Percentiles rank a stretch among this genome's conserved stretches.
phyloP scores from a whole-genome alignment of 2,888 invertebrate genomes.

The Myathropa florea region DNA sequence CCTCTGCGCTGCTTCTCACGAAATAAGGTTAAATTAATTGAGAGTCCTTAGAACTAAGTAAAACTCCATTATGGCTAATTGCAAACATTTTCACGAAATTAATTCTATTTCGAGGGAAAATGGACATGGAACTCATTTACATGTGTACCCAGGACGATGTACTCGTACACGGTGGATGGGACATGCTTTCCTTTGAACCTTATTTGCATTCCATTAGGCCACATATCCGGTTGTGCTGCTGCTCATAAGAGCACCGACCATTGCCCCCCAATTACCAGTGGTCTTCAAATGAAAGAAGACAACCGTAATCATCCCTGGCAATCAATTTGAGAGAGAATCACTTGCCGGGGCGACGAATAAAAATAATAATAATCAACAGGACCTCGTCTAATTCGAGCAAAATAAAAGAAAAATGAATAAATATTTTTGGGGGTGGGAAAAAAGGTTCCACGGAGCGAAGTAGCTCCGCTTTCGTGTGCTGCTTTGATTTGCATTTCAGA shows the following conservation, averaged over 20 bases:
- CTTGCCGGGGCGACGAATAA: conserved; percentile 13
- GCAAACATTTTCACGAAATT: conserved; percentile 63
- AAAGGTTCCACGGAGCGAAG: background rate
- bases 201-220: conserved; percentile 68
- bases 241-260: conserved; percentile 9
- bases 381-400: background rate
- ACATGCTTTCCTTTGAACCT: conserved; percentile 51
- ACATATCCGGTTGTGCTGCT: conserved; percentile 13
- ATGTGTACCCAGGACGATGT: conserved; percentile 2
- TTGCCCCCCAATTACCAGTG: conserved; percentile 37
- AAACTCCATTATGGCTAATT: conserved; percentile 69
- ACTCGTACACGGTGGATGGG: conserved; percentile 8
- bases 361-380: background rate
- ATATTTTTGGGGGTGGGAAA: background rate
- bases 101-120: conserved; percentile 50
- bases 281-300: conserved; percentile 25
- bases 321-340: conserved; percentile 50
- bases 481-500: conserved; percentile 39
- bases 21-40: conserved; percentile 59
- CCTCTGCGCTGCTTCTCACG: conserved; percentile 4
- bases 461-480: background rate
- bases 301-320: conserved; percentile 42
- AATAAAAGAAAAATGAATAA: conserved; percentile 34
- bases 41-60: conserved; percentile 57
- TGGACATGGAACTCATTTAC: conserved; percentile 28